These are phyloP conservation scores for Mellivora capensis DNA, from an alignment of 2,113 vertebrate genomes.

Conservation along the genomic window DNA sequence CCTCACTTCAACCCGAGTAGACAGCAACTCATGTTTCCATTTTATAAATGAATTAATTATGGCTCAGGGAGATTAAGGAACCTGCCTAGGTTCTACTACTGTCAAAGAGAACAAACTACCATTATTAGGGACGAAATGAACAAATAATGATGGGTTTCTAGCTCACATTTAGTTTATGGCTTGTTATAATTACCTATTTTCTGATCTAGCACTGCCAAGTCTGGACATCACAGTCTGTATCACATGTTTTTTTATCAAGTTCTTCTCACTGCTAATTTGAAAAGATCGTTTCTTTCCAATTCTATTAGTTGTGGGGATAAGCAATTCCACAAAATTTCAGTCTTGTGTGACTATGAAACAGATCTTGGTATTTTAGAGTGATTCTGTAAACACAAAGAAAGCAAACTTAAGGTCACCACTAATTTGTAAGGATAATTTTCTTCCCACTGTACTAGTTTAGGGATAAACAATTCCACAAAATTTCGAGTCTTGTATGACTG, in stretches of 20 bases:
- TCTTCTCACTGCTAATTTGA: not conserved
- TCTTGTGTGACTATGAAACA: not conserved
- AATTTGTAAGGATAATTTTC: not conserved
- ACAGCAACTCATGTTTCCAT: not conserved
- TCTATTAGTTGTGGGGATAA: not conserved
- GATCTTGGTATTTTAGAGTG: not conserved
- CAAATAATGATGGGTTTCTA: conserved; percentile 9
- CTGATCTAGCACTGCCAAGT: not conserved
- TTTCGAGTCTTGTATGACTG: not conserved
- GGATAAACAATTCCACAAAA: not conserved
- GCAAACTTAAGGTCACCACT: not conserved
- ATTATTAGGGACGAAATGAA: conserved; percentile 39
- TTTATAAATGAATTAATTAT: conserved; percentile 31
- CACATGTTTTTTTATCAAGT: not conserved
- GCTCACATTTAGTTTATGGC: not conserved
- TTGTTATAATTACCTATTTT: conserved; percentile 43
- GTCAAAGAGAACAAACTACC: conserved; percentile 27
- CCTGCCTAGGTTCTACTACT: not conserved
- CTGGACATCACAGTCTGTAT: not conserved
- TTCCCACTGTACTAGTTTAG: not conserved
- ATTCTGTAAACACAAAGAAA: not conserved
- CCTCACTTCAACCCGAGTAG: not conserved
- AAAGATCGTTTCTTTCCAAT: not conserved
- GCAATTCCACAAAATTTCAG: not conserved
- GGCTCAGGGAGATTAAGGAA: conserved; percentile 16